phyloP scores from a whole-genome alignment of 2,888 invertebrate species.

The Lomographa bimaculata region DNA sequence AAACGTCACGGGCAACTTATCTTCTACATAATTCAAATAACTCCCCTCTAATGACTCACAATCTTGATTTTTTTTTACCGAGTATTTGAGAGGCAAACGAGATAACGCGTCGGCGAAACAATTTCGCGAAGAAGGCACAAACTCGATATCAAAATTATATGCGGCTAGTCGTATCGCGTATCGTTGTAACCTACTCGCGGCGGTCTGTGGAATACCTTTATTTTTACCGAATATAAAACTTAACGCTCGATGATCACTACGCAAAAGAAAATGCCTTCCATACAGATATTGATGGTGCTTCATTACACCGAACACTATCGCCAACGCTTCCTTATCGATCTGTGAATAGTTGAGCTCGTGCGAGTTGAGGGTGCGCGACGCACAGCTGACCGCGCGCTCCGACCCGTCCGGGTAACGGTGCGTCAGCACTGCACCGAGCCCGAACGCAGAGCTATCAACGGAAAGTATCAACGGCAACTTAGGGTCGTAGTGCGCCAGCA shows the following conservation, averaged over 20 bases:
- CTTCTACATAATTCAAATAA: constrained; percentile 3
- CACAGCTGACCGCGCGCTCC: constrained; percentile 15
- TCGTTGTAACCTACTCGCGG: no score
- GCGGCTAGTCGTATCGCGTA: no score
- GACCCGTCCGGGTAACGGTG: constrained; percentile 27
- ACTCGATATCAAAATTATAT: no score
- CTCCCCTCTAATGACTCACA: constrained; percentile 13
- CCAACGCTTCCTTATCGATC: no score
- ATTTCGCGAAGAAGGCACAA: no score
- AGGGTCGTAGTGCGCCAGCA: constrained; percentile 30
- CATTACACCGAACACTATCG: no score
- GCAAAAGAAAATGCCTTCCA: no score
- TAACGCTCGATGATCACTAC: no score
- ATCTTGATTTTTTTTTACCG: constrained; percentile 3
- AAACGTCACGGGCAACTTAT: not conserved
- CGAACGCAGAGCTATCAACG: constrained; percentile 31
- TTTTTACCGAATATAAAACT: no score
- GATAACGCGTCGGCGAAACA: no score
- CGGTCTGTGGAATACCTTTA: no score
- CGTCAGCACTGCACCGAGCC: constrained; percentile 33
- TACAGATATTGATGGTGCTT: no score
- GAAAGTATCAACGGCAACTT: constrained; percentile 26
- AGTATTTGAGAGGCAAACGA: constrained; percentile 1
- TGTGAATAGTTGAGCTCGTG: constrained; percentile 14
- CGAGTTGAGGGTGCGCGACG: constrained; percentile 7